A percentile compares a stretch with the other conserved stretches of the same genome.
Evolutionary conservation across 2,797 vertebrate species (phyloP).

Genomic region (Menidia menidia): DNA sequence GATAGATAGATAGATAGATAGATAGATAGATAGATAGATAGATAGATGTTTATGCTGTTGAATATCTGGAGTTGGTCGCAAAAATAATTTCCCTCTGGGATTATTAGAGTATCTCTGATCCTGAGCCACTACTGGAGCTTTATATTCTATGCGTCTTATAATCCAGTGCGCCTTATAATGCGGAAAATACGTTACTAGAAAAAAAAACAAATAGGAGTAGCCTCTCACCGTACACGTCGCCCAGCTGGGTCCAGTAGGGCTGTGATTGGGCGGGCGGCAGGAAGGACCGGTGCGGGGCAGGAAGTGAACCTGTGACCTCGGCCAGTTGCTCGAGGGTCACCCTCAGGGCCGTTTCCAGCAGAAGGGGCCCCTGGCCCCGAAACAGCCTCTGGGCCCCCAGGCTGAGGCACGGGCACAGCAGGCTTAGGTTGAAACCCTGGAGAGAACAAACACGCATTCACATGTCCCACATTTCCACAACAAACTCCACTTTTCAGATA

Average conservation of each 20-base stretch:
- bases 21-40: too few species aligned
- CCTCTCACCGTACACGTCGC: constrained; percentile 87
- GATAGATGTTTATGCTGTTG: too few species aligned
- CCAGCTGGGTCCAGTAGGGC: constrained; percentile 89
- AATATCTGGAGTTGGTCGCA: too few species aligned
- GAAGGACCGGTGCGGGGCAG: constrained; percentile 88
- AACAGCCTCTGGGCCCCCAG: constrained; percentile 87
- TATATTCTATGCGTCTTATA: too few species aligned
- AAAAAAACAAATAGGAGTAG: too few species aligned
- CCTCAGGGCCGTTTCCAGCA: constrained; percentile 88
- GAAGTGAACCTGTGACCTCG: constrained; percentile 84
- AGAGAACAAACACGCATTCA: neutral
- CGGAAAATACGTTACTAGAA: too few species aligned
- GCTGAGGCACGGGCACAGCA: constrained; percentile 92
- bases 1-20: too few species aligned
- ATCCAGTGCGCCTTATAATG: too few species aligned
- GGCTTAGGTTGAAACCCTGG: constrained; percentile 92
- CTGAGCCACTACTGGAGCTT: too few species aligned
- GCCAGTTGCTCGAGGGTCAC: constrained; percentile 88
- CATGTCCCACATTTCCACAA: neutral
- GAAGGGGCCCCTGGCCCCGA: constrained; percentile 84
- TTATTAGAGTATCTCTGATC: too few species aligned
- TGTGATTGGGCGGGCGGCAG: constrained; percentile 81
- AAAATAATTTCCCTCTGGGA: too few species aligned
- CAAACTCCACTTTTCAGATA: too few species aligned